Evolutionary conservation across 2,797 vertebrate genomes (phyloP).

Genomic region (Glyptemys insculpta): DNA sequence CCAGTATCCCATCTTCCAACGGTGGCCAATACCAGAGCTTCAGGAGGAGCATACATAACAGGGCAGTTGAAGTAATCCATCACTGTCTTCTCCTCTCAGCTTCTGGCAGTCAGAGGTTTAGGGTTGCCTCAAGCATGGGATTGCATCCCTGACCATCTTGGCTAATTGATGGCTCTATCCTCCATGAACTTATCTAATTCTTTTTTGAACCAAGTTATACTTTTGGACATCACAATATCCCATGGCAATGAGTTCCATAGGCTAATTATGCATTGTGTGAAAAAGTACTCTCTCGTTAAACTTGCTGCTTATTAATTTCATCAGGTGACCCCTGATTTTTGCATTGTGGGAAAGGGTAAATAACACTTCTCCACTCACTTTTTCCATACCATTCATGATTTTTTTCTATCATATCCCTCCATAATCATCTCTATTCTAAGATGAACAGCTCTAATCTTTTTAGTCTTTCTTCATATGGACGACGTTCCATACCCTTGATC

Average conservation of each 20-base stretch:
- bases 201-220: background rate
- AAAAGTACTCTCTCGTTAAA: background rate
- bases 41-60: background rate
- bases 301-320: background rate
- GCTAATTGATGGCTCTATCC: background rate
- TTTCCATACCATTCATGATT: background rate
- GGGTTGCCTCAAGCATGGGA: background rate
- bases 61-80: background rate
- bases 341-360: background rate
- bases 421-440: background rate
- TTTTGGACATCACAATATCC: background rate
- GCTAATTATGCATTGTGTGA: background rate
- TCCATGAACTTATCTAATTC: background rate
- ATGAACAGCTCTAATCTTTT: background rate
- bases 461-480: background rate
- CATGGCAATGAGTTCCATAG: background rate
- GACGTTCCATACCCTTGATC: background rate
- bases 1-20: background rate
- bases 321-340: background rate
- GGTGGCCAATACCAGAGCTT: background rate
- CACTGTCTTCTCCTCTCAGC: background rate
- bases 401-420: background rate
- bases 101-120: background rate
- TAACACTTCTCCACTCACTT: background rate
- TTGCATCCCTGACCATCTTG: background rate